These are phyloP conservation scores for Leptestheria dahalacensis DNA, from an alignment of 1,140 invertebrate genomes.

Conservation along the genomic window DNA sequence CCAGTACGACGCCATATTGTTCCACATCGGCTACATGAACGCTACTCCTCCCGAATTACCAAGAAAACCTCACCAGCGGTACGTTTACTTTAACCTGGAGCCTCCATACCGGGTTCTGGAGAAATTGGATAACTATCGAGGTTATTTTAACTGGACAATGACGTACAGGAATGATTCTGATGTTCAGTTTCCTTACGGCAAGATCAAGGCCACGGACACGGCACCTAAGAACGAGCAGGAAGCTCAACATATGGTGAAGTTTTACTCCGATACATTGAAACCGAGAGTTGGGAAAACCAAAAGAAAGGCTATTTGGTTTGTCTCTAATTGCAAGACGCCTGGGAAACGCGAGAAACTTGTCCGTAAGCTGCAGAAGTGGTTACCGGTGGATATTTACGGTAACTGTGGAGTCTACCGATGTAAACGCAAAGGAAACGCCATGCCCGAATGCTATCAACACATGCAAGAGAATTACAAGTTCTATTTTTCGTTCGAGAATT, in stretches of 20 bases:
- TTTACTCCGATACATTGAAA: not conserved
- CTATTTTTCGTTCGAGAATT: constrained; percentile 18
- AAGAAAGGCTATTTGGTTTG: not conserved
- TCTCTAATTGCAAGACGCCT: not conserved
- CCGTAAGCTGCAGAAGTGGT: not conserved
- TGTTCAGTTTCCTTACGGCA: constrained; percentile 24
- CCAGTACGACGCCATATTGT: not conserved
- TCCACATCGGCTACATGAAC: not conserved
- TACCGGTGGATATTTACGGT: constrained; percentile 9
- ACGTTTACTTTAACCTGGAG: constrained; percentile 7
- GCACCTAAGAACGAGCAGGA: not conserved
- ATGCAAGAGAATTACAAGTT: constrained; percentile 17
- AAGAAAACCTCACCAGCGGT: not conserved
- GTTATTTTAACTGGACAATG: constrained; percentile 34
- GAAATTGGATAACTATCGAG: not conserved
- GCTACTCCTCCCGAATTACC: not conserved
- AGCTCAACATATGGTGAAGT: not conserved
- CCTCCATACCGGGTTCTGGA: not conserved
- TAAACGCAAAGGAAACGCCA: not conserved
- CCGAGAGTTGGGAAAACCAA: not conserved
- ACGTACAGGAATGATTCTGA: constrained; percentile 31
- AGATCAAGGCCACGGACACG: constrained; percentile 16
- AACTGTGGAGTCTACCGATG: not conserved
- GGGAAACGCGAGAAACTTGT: not conserved
- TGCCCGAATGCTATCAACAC: constrained; percentile 26